phyloP scores from a whole-genome alignment of 2,888 invertebrate species.

The Tenodera sinensis region DNA sequence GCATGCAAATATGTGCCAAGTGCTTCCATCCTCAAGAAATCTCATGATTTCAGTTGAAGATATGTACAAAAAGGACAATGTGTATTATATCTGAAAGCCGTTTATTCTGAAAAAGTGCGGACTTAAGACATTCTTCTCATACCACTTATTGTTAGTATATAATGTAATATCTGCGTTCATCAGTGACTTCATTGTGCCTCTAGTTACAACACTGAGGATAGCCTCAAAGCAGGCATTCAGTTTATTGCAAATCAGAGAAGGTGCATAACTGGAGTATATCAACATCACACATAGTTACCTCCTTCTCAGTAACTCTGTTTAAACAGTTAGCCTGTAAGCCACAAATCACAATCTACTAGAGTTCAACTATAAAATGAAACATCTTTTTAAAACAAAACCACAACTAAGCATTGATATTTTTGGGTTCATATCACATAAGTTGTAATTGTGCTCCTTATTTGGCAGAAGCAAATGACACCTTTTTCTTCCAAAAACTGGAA shows the following conservation, averaged over 20 bases:
- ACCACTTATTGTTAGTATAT: background rate
- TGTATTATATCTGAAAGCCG: background rate
- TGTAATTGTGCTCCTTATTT: background rate
- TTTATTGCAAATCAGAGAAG: too few relatives aligned
- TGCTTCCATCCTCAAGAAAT: background rate
- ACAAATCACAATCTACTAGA: too few relatives aligned
- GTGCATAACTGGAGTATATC: too few relatives aligned
- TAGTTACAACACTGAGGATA: background rate
- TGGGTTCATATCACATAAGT: background rate
- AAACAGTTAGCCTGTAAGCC: too few relatives aligned
- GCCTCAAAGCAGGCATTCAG: too few relatives aligned
- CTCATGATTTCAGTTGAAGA: background rate
- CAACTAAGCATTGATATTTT: background rate
- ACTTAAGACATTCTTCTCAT: background rate
- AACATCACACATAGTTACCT: too few relatives aligned
- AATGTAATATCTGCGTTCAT: background rate
- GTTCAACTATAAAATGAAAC: background rate
- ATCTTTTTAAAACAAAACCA: background rate
- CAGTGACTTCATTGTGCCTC: background rate
- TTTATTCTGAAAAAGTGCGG: background rate
- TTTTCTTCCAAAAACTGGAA: background rate
- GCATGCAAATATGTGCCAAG: conserved; percentile 8
- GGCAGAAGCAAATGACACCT: conserved; percentile 4
- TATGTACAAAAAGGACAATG: background rate
- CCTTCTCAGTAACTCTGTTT: too few relatives aligned